Evolutionary conservation across 1,140 invertebrate genomes (phyloP).

Genomic region (Ectropis grisescens): DNA sequence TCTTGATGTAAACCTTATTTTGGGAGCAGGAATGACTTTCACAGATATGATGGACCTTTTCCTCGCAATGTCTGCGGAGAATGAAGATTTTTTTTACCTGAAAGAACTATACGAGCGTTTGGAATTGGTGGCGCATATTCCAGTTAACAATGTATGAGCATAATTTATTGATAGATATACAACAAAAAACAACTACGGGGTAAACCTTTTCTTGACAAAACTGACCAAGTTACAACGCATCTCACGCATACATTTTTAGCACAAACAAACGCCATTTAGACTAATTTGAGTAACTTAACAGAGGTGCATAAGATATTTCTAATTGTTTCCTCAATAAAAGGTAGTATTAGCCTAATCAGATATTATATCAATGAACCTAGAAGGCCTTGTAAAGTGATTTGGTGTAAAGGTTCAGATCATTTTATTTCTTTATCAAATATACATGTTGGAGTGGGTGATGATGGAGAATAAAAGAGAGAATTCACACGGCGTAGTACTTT

Average conservation of each 20-base stretch:
- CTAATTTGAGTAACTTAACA: no score
- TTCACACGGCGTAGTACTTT: no score
- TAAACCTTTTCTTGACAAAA: not conserved
- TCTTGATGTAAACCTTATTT: conserved; percentile 63
- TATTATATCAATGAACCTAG: no score
- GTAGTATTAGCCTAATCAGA: no score
- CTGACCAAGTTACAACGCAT: not conserved
- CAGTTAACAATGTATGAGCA: conserved; percentile 74
- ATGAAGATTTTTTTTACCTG: conserved; percentile 58
- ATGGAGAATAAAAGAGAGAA: no score
- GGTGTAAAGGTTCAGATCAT: no score
- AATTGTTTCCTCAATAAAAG: no score
- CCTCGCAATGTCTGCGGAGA: conserved; percentile 61
- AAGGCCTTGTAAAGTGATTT: no score
- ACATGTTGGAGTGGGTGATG: no score
- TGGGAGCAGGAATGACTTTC: conserved; percentile 77
- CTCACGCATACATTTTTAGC: not conserved
- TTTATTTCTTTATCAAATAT: no score
- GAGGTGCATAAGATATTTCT: no score
- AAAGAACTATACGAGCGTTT: conserved; percentile 69
- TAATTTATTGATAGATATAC: no score
- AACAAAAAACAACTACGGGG: not conserved
- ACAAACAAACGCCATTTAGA: not conserved
- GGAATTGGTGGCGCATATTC: conserved; percentile 80
- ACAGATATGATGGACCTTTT: conserved; percentile 77